A percentile compares a stretch with the other conserved stretches of the same genome.
phyloP scores from a whole-genome alignment of 2,888 invertebrate genomes.

The Synanthedon vespiformis region DNA sequence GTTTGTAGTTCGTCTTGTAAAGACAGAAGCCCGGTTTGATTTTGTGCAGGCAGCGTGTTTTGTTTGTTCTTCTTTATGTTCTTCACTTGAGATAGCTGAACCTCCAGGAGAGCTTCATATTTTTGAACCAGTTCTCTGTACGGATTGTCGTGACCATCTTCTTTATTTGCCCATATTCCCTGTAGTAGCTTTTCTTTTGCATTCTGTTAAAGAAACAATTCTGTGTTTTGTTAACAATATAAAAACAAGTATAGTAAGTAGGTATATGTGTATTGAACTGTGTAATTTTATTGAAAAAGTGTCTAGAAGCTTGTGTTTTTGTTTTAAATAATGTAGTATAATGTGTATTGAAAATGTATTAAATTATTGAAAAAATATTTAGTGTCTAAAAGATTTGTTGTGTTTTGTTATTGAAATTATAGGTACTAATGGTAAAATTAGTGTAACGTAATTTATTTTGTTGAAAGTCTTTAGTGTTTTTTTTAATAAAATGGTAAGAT shows the following conservation, averaged over 20 bases:
- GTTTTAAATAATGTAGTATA: too few relatives aligned
- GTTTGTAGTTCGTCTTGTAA: conserved; percentile 82
- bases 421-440: too few relatives aligned
- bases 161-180: conserved; percentile 66
- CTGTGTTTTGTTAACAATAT: neutral
- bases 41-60: conserved; percentile 28
- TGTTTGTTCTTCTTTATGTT: conserved; percentile 57
- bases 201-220: conserved; percentile 36
- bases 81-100: conserved; percentile 75
- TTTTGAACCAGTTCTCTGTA: conserved; percentile 87
- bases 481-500: too few relatives aligned
- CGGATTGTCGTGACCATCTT: conserved; percentile 73
- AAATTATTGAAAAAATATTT: neutral
- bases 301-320: neutral
- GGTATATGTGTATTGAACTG: too few relatives aligned
- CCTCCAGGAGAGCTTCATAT: conserved; percentile 84
- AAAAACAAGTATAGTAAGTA: neutral
- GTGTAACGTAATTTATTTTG: neutral
- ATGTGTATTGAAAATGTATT: too few relatives aligned
- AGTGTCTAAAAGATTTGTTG: neutral
- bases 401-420: too few relatives aligned
- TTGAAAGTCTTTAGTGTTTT: neutral
- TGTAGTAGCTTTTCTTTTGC: conserved; percentile 64
- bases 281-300: neutral
- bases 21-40: conserved; percentile 57